Evolutionary conservation across 2,797 vertebrate species (phyloP).

Genomic region (Acipenser oxyrinchus): DNA sequence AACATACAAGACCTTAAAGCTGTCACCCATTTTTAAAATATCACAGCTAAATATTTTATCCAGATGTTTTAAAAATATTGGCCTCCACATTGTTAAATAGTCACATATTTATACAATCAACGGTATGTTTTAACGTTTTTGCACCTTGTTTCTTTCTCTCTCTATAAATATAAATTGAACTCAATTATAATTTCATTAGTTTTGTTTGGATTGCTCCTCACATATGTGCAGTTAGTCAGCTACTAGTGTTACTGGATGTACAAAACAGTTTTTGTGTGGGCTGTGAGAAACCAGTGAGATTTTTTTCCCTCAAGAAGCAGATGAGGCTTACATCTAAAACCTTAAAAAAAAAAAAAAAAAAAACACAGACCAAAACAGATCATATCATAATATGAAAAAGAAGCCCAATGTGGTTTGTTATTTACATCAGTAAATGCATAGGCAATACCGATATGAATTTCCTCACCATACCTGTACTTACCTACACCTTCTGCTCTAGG

Average conservation of each 20-base stretch:
- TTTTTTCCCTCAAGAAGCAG: neutral
- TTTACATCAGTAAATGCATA: neutral
- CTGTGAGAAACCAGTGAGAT: neutral
- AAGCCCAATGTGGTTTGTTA: neutral
- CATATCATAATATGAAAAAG: neutral
- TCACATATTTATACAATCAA: neutral
- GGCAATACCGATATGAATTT: too few relatives aligned
- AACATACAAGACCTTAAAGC: too few relatives aligned
- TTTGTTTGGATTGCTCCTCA: neutral
- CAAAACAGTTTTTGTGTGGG: neutral
- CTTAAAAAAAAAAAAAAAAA: neutral
- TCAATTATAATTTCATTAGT: neutral
- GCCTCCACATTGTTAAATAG: neutral
- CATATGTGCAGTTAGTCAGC: neutral
- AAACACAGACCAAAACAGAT: conserved; percentile 1
- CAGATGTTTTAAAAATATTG: neutral
- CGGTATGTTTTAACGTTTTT: neutral
- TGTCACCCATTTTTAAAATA: too few relatives aligned
- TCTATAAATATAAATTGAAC: neutral
- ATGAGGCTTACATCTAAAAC: neutral
- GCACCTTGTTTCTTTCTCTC: neutral
- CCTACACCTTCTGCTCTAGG: too few relatives aligned
- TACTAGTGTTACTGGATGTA: neutral
- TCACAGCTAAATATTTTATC: too few relatives aligned
- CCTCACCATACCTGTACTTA: too few relatives aligned